A percentile compares a stretch with the other conserved stretches of the same genome.
These are phyloP conservation scores for Toxostoma redivivum DNA, from an alignment of 2,113 vertebrate genomes.

Conservation along the genomic window DNA sequence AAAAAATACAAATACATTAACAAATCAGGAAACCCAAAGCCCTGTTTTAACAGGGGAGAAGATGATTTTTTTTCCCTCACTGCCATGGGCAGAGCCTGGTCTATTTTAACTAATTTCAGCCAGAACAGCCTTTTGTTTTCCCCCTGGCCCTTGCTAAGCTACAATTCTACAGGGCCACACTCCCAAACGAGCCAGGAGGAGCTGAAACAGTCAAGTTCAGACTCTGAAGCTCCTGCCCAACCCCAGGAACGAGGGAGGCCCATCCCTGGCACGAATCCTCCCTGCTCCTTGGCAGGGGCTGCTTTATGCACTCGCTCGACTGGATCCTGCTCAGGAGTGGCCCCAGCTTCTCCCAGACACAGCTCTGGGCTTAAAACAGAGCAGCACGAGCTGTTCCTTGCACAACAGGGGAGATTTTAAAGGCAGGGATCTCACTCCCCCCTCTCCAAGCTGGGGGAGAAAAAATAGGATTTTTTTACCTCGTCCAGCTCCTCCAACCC, in stretches of 20 bases:
- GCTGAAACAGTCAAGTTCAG: background rate
- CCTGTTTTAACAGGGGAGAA: background rate
- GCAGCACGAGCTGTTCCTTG: background rate
- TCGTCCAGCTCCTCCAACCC: slow-evolving; percentile 85
- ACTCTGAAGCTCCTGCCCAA: background rate
- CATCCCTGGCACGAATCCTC: background rate
- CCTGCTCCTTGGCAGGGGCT: background rate
- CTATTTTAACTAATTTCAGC: background rate
- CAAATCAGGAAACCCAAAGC: background rate
- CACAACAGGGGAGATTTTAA: background rate
- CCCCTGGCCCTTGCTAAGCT: background rate
- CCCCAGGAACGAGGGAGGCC: background rate
- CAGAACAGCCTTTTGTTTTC: background rate
- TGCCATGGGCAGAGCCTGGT: background rate
- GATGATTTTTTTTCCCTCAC: background rate
- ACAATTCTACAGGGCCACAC: background rate
- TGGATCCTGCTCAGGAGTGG: background rate
- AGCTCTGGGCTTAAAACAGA: accelerated
- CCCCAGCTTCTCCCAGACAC: background rate
- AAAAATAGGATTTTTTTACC: slow-evolving; percentile 63
- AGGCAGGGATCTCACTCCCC: accelerated
- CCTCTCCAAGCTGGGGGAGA: background rate
- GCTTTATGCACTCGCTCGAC: background rate
- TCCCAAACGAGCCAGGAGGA: background rate
- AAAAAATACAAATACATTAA: background rate